A percentile compares a stretch with the other conserved stretches of the same genome.
Evolutionary conservation across 2,113 vertebrate species (phyloP).

Genomic region (Pica pica): DNA sequence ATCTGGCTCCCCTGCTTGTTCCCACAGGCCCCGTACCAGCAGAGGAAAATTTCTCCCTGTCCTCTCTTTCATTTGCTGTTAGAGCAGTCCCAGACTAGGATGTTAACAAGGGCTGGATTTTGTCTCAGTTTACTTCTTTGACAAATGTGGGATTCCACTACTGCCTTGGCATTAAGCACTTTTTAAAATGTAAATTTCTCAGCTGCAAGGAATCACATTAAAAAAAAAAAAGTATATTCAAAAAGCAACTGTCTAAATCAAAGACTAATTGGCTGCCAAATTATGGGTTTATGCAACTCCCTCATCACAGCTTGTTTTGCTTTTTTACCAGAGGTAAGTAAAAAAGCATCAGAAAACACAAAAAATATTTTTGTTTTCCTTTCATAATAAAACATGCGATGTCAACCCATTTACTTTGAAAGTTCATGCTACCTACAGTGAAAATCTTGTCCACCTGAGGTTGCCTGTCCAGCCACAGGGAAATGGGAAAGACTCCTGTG

Average conservation of each 20-base stretch:
- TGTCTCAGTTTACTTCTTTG: constrained; percentile 50
- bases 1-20: not conserved
- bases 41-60: not conserved
- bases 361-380: constrained; percentile 62
- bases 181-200: constrained; percentile 78
- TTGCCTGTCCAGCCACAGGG: not conserved
- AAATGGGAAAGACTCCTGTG: not conserved
- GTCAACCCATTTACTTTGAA: constrained; percentile 33
- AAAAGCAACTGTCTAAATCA: constrained; percentile 72
- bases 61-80: not conserved
- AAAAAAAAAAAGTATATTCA: constrained; percentile 45
- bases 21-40: not conserved
- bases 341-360: constrained; percentile 64
- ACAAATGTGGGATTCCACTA: constrained; percentile 61
- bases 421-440: not conserved
- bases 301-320: constrained; percentile 33
- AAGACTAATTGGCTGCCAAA: constrained; percentile 77
- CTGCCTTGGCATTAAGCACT: constrained; percentile 69
- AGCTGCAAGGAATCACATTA: constrained; percentile 65
- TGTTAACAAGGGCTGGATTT: constrained; percentile 18
- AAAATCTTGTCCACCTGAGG: not conserved
- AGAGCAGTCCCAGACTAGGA: not conserved
- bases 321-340: constrained; percentile 54
- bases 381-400: constrained; percentile 62
- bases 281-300: constrained; percentile 67